A percentile compares a stretch with the other conserved stretches of the same genome.
These are phyloP conservation scores for Fratercula arctica DNA, from an alignment of 2,797 vertebrate species.

Conservation along the genomic window DNA sequence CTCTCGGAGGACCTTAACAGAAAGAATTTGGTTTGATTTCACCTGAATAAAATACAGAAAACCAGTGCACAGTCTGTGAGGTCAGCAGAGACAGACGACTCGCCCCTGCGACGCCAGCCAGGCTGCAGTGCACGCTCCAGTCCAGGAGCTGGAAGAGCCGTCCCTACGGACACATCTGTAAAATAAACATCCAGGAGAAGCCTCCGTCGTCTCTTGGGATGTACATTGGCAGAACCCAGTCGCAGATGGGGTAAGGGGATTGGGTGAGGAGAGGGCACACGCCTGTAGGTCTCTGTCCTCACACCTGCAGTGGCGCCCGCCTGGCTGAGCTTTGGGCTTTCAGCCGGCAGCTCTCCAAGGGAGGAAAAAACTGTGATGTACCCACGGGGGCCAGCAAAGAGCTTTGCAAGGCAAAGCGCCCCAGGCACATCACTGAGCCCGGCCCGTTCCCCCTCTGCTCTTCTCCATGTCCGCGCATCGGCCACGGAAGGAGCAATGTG, in stretches of 20 bases:
- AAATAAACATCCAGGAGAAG: background rate
- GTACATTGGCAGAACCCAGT: background rate
- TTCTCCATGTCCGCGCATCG: no score
- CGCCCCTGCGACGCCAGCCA: fast-evolving
- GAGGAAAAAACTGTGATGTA: no score
- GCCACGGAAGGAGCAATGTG: no score
- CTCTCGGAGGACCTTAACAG: background rate
- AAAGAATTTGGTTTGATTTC: background rate
- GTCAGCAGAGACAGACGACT: background rate
- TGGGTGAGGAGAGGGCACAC: background rate
- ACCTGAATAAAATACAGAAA: background rate
- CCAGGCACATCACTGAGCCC: no score
- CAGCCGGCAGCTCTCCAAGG: background rate
- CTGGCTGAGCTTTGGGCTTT: background rate
- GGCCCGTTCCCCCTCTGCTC: no score
- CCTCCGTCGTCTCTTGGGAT: background rate
- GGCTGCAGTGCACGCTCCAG: fast-evolving
- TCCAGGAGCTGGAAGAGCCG: background rate
- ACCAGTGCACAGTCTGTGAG: no score
- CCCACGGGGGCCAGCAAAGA: no score
- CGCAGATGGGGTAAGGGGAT: background rate
- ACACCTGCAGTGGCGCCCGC: background rate
- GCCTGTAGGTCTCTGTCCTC: background rate
- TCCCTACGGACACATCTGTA: background rate
- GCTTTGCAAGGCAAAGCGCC: no score